Base-by-base conservation (phyloP, 1,140 invertebrate genomes). In the Zaprionus taronus region DNA sequence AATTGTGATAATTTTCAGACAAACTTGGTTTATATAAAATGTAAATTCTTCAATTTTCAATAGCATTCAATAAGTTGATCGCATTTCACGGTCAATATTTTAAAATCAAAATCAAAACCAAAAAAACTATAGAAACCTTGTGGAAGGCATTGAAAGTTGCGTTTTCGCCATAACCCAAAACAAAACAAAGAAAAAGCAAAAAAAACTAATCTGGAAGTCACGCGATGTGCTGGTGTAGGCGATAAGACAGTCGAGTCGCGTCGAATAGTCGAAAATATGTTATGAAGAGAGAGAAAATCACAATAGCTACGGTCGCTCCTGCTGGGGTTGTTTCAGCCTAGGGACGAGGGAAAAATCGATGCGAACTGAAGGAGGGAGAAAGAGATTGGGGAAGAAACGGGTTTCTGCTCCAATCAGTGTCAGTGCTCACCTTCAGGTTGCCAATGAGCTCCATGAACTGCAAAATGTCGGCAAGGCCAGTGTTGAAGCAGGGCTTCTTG, bases 361-460 rank as follows among this genome's bases (percentile, higher is more conserved):
- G 77, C 15, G 55, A 66, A 55, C 47, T 12, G 9, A 24, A 69
- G 53, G 71, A 57, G 49, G 22, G 22, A 17, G 11, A 41, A 22
- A 44, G 26, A 31, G 26, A 44, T 5, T 2, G 5, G 38, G 5
- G 2, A 6, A 69, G 20, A 41, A 71, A 74, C 77, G 49, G 67
- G 77, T 74, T 75, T 65, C 9, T 44, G 17, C 41, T 47, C 41
- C 4, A 65, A 63, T 38, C n/a, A 15, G 17, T 63, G n/a, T 11
- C 31, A 34, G 31, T 34, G 49, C 86, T 77, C 58, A 92, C 91
- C 83, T 92, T 92, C 12, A 92, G 74, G 57, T 92, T 92, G 7
- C 91, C 91, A 67, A 92, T 92, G 55, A 92, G 86, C 72, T 92
- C 91, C 91, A 92, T 92, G 31, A 92, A 92, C 62, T 92, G 91